Evolutionary conservation across 92 coral and sea anemone species (phyloP), one percentile per base, ranked within the genome.

Genomic region (Plumapathes pennacea): DNA sequence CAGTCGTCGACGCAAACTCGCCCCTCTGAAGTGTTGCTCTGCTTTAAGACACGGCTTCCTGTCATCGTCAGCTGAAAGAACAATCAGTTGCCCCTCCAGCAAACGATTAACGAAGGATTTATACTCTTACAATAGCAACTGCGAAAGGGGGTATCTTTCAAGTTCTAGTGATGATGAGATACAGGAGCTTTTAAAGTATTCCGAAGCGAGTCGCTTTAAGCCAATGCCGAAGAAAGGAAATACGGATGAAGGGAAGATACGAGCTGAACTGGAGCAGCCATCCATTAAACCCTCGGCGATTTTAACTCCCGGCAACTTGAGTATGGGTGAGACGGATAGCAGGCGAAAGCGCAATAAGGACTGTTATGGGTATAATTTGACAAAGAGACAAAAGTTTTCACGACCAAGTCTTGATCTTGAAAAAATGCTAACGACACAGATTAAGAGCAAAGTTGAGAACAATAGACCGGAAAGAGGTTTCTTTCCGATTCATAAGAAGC

Each of bases 341-440:
- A 17, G 67, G 32, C 31, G 82, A 26, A 80, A 73, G 38, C 50
- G 82, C 10, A 38, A 50, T 32, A 80, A 59, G 33, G 20, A 53
- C 8, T 32, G 57, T 17, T 52, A 67, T 4, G 71, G 71, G 12
- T n/a, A n/a, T n/a, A 65, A 47, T 45, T 64, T 52, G 10, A 72
- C 56, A 38, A 80, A 80, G 56, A 80, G 66, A 50, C 14, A 64
- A 12, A 72, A 68, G 66, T 44, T 58, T n/a, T 73, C 82, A 15
- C 22, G 87, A 52, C 87, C 87, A 19, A 64, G 70, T 14, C 66
- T 80, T 34, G 75, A 80, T 27, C 30, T 80, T 31, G 77, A 80
- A 9, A 80, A 80, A 56, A 80, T 80, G 87, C 18, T 30, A 6
- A 81, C 76, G 19, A 38, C 60, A 40, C 10, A 70, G 32, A 34